Percentiles rank a stretch among this genome's conserved stretches.
phyloP scores from a whole-genome alignment of 2,888 invertebrate species.

The Lycia hirtaria region DNA sequence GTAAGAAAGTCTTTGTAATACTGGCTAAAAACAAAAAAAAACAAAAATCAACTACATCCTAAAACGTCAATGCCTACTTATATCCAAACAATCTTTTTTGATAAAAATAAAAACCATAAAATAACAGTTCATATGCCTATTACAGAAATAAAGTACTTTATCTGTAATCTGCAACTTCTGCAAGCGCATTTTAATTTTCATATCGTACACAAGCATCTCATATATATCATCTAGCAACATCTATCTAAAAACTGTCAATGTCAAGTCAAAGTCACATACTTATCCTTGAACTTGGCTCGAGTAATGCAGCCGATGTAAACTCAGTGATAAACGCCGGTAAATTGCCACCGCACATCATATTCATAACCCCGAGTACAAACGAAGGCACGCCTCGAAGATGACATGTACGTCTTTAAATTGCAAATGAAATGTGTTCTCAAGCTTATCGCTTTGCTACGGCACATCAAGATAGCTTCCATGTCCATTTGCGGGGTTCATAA shows the following conservation, averaged over 20 bases:
- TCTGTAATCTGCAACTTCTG: too few relatives aligned
- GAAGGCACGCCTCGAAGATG: slow-evolving; percentile 34
- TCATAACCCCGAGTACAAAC: slow-evolving; percentile 32
- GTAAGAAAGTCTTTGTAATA: too few relatives aligned
- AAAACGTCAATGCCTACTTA: too few relatives aligned
- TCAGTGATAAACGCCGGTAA: slow-evolving; percentile 32
- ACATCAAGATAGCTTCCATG: slow-evolving; percentile 59
- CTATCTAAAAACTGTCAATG: slow-evolving; percentile 3
- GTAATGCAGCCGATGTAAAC: slow-evolving; percentile 31
- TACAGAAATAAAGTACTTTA: too few relatives aligned
- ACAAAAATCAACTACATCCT: too few relatives aligned
- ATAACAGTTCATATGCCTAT: too few relatives aligned
- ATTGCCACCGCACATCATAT: slow-evolving; percentile 36
- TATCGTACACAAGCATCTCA: too few relatives aligned
- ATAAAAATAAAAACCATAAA: too few relatives aligned
- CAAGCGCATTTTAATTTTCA: too few relatives aligned
- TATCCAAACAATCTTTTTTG: too few relatives aligned
- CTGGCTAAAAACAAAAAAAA: too few relatives aligned
- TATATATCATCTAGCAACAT: not conserved
- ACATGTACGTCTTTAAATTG: slow-evolving; percentile 52
- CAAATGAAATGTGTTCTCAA: slow-evolving; percentile 65
- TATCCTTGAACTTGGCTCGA: slow-evolving; percentile 32
- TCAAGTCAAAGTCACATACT: slow-evolving; percentile 2
- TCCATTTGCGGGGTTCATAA: slow-evolving; percentile 58
- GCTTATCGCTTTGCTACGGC: slow-evolving; percentile 60